Evolutionary conservation across 2,113 vertebrate genomes (phyloP).

Genomic region (Malurus alboscapulatus): DNA sequence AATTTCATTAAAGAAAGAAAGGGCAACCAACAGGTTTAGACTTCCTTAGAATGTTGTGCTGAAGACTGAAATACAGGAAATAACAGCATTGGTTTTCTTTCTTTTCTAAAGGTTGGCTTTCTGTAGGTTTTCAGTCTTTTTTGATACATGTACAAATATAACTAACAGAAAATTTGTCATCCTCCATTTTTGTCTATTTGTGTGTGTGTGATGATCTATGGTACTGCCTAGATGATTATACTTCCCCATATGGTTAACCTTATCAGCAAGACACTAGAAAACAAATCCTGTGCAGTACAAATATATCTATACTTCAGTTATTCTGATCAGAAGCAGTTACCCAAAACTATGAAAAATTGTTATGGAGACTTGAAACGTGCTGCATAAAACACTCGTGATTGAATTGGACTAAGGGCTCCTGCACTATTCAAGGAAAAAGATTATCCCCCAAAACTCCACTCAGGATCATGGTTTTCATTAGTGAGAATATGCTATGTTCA

Average conservation of each 20-base stretch:
- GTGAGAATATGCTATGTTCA: neutral
- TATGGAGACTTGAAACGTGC: conserved; percentile 54
- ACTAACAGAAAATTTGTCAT: conserved; percentile 50
- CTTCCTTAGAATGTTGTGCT: neutral
- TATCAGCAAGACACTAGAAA: conserved; percentile 68
- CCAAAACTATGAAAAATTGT: conserved; percentile 68
- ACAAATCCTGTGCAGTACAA: conserved; percentile 54
- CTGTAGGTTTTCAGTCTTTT: neutral
- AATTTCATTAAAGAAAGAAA: neutral
- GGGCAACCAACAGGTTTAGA: neutral
- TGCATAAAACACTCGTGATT: conserved; percentile 37
- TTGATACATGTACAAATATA: conserved; percentile 34
- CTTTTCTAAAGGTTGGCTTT: neutral
- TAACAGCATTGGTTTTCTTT: neutral
- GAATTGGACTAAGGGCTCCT: conserved; percentile 1
- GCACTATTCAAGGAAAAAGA: neutral
- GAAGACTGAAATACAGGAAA: neutral
- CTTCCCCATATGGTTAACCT: conserved; percentile 71
- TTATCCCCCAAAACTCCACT: neutral
- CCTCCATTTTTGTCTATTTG: neutral
- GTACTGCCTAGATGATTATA: conserved; percentile 50
- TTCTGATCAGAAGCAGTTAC: conserved; percentile 56
- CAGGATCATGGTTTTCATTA: neutral
- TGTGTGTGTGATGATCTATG: conserved; percentile 27
- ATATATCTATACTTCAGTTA: conserved; percentile 57